Percentiles rank a stretch among this genome's conserved stretches.
Evolutionary conservation across 2,888 invertebrate species (phyloP).

Genomic region (Parnassius mnemosyne): DNA sequence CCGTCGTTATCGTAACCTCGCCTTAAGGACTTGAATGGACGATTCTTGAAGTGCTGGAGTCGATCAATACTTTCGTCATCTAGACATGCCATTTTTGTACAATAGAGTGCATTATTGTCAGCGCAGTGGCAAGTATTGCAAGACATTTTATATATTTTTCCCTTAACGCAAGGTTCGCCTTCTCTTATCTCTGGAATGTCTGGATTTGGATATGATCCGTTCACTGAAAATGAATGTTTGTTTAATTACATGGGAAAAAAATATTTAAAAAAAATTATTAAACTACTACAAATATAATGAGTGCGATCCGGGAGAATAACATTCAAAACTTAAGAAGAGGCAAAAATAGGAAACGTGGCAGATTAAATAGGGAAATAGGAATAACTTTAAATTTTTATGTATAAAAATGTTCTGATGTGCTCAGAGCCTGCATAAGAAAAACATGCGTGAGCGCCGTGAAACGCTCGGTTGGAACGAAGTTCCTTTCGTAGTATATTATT

Average conservation of each 20-base stretch:
- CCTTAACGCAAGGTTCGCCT: constrained; percentile 48
- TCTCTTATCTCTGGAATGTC: constrained; percentile 45
- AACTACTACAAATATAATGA: too few species aligned
- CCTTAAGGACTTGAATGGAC: background rate
- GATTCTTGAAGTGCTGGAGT: background rate
- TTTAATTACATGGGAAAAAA: constrained; percentile 25
- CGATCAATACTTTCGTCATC: constrained; percentile 11
- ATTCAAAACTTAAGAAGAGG: too few species aligned
- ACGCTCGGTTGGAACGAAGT: too few species aligned
- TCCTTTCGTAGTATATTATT: too few species aligned
- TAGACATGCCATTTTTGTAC: constrained; percentile 63
- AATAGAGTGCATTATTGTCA: constrained; percentile 43
- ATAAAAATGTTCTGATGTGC: too few species aligned
- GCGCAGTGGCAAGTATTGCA: constrained; percentile 64
- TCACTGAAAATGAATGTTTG: constrained; percentile 31
- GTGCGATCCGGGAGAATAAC: too few species aligned
- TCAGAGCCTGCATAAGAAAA: too few species aligned
- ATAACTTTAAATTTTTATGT: too few species aligned
- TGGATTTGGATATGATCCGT: constrained; percentile 26
- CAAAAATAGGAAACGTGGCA: too few species aligned
- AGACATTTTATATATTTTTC: constrained; percentile 47
- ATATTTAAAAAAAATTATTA: background rate
- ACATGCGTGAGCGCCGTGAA: too few species aligned
- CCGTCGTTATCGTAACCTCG: background rate
- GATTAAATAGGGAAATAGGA: too few species aligned